Percentiles rank a stretch among this genome's conserved stretches.
These are phyloP conservation scores for Solenopsis invicta DNA, from an alignment of 1,140 invertebrate genomes.

Conservation along the genomic window DNA sequence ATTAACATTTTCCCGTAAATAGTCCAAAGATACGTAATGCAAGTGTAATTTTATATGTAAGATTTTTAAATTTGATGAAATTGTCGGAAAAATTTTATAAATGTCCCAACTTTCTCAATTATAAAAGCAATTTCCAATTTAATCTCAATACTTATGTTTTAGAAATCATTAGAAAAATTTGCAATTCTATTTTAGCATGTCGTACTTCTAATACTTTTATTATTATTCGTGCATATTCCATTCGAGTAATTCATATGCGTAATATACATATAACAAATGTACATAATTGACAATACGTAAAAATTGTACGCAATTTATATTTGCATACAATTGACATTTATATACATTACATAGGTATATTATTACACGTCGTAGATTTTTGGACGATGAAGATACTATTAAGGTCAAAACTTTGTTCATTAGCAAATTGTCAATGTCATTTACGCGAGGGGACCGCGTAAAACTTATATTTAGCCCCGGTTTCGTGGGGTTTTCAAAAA, in stretches of 20 bases:
- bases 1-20: not conserved
- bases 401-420: slow-evolving; percentile 46
- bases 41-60: not conserved
- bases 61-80: not conserved
- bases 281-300: not conserved
- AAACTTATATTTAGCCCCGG: slow-evolving; percentile 55
- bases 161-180: not conserved
- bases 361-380: slow-evolving; percentile 30
- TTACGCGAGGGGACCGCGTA: slow-evolving; percentile 34
- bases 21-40: not conserved
- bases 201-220: not conserved
- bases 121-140: not conserved
- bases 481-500: slow-evolving; percentile 73
- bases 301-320: slow-evolving; percentile 23
- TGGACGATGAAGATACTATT: not conserved
- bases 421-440: slow-evolving; percentile 56
- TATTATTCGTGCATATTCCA: not conserved
- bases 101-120: not conserved
- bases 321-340: too few species aligned
- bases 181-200: not conserved
- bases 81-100: not conserved
- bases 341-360: not conserved
- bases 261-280: not conserved
- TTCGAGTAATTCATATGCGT: too few species aligned
- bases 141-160: not conserved